Base-by-base conservation (phyloP, 2,888 invertebrate species). In the Ditylenchus weischeri region DNA sequence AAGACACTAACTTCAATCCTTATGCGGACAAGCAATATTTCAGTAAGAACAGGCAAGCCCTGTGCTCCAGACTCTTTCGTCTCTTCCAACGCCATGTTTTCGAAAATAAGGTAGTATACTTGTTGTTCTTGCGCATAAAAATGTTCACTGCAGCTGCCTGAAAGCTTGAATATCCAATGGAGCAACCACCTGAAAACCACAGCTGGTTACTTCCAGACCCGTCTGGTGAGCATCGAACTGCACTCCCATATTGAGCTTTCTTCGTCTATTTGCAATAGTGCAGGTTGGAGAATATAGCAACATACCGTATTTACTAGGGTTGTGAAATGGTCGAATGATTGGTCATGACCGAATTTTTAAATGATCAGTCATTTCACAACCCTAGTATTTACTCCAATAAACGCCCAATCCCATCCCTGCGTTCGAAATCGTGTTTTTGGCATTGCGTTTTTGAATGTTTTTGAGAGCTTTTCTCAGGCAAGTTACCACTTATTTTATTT, bases 81-180 rank as follows among this genome's bases (percentile, higher is more conserved):
- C 21, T 54, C 29, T 54, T 54, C 29, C 54, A 54, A 29, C 54
- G 54, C 21, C 54, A 54, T 29, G 54, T 54, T 54, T 54, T 54
- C 13, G 54, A 54, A 23, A 54, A 54, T 8, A 54, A 54, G 54
- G 54, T 54, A 54, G 54, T n/a, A 6, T 50, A 4, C 6, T 19
- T 50, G 18, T 5, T 18, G 21, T 50, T 50, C 50, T 21, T 50
- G 50, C 2, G 15, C 43, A 6, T 2, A 43, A 43, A 10, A 43
- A 43, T 10, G 43, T 43, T 43, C 8, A 13, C 54, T 15, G 15
- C 15, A 54, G 54, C n/a, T 54, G 54, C 54, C 54, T 11, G 21
- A 21, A 2, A 29, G n/a, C n/a, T 13, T 54, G 11, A 11, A 11
- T 10, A 54, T 54, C n/a, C 21, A 54, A 10, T 54, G 54, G 54